Base-by-base conservation (phyloP, 1,140 invertebrate genomes). In the Pachyrhynchus sulphureomaculatus region DNA sequence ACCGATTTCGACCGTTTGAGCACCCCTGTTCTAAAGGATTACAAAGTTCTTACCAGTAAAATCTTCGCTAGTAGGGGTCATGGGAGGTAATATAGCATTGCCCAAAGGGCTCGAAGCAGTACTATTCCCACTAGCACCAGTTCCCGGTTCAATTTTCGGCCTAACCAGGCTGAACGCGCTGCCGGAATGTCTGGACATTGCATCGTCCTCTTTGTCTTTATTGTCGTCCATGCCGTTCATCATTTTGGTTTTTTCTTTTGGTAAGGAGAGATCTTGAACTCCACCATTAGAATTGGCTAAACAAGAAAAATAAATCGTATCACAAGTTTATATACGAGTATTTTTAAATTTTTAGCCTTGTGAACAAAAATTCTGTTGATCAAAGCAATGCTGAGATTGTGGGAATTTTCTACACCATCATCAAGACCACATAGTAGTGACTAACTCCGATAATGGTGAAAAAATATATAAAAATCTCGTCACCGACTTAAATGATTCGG, bases 241-340 rank as follows among this genome's bases (percentile, higher is more conserved):
- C 78, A 85, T 84, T 74, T 84, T 81, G 54, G 80, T 81, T 73
- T 89, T 88, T 39, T 88, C 84, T 78, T 91, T 90, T 59, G 90
- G 89, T 67, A 94, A 78, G 55, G 92, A 93, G 37, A 95, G 79
- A 75, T 95, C 93, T 77, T 94, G 92, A 54, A 88, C 88, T 17
- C 86, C 85, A n/a, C 82, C 82, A 65, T 86, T 86, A 21, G 77
- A 23, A 80, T 37, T 57, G 18, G 44, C 51, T 10, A 42, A 24
- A 12, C 24, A 68, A 66, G 23, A 72, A 67, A 20, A 71, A n/a
- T n/a, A n/a, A n/a, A n/a, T n/a, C n/a, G n/a, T n/a, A n/a, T n/a
- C n/a, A n/a, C n/a, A n/a, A n/a, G n/a, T n/a, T n/a, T n/a, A n/a
- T n/a, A n/a, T n/a, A n/a, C n/a, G n/a, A n/a, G n/a, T n/a, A n/a